Evolutionary conservation across 2,888 invertebrate genomes (phyloP), one percentile per base, ranked within the genome.

Genomic region (Acronicta leporina): DNA sequence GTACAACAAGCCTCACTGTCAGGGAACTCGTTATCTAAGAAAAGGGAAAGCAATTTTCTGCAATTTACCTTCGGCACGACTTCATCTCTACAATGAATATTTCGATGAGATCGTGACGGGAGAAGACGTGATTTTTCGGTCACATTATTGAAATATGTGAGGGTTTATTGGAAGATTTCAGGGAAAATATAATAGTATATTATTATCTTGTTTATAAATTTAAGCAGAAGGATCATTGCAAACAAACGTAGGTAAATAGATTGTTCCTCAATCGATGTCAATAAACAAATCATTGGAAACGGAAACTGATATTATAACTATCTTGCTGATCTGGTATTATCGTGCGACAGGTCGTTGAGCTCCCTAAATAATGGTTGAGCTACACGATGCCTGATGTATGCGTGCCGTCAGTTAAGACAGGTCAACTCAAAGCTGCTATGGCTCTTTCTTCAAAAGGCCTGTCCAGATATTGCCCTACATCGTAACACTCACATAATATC

Each of bases 41-140:
- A 72, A 80, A 75, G 78, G 75, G 70, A 76, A 74, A 74, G 76
- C 84, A 86, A 88, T 89, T 89, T 87, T 85, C 85, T 85, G 75
- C 82, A 84, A 87, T 85, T 88, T 86, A 79, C 78, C 79, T 80
- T 79, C 73, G 74, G 70, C 68, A 72, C 64, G 59, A 68, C 59
- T 79, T 77, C 68, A 80, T 75, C 76, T 81, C 73, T 79, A 77
- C 72, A 75, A 68, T 63, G 75, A 79, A 78, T 79, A 75, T 75
- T 79, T 54, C 57, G 59, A 61, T 73, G 65, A 51, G 52, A 60
- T 65, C 64, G 41, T 47, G 61, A 48, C 57, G 42, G 48, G 38
- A 61, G 25, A 52, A 14, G 49, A 35, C 35, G 40, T 48, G 55
- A 55, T 58, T 74, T 72, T 68, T 63, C 58, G 48, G 11, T 35